Evolutionary conservation across 2,888 invertebrate genomes (phyloP).

Genomic region (Lepidochrysops patricia): DNA sequence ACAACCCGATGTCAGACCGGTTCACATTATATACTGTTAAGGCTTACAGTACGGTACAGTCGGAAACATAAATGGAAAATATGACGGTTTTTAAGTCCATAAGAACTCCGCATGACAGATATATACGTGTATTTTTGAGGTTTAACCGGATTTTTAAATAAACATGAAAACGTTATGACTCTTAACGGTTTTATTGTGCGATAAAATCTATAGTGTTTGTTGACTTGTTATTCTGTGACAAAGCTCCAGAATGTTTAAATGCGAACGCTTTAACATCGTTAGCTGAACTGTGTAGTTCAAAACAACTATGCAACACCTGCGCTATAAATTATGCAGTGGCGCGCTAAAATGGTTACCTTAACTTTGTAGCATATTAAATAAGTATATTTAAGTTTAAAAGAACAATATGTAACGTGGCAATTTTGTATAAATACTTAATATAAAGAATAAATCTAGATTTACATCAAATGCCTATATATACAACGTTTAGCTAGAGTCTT

Average conservation of each 20-base stretch:
- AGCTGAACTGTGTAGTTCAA: not conserved
- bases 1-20: not conserved
- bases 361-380: not conserved
- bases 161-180: not conserved
- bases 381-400: too few relatives aligned
- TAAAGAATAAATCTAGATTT: too few relatives aligned
- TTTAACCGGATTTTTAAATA: not conserved
- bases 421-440: too few relatives aligned
- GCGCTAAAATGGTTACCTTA: not conserved
- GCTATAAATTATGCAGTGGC: not conserved
- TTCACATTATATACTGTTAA: constrained; percentile 1
- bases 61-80: not conserved
- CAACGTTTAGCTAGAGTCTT: too few relatives aligned
- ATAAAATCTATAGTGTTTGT: not conserved
- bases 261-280: not conserved
- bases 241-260: not conserved
- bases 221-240: too few relatives aligned
- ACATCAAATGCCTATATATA: too few relatives aligned
- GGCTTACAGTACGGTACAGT: not conserved
- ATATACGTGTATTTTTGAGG: not conserved
- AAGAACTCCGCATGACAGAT: not conserved
- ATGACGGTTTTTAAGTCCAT: not conserved
- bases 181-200: not conserved
- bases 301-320: constrained; percentile 1
- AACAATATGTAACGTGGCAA: too few relatives aligned